These are phyloP conservation scores for Lumbricus terrestris DNA, from an alignment of 2,888 invertebrate species.

Conservation along the genomic window DNA sequence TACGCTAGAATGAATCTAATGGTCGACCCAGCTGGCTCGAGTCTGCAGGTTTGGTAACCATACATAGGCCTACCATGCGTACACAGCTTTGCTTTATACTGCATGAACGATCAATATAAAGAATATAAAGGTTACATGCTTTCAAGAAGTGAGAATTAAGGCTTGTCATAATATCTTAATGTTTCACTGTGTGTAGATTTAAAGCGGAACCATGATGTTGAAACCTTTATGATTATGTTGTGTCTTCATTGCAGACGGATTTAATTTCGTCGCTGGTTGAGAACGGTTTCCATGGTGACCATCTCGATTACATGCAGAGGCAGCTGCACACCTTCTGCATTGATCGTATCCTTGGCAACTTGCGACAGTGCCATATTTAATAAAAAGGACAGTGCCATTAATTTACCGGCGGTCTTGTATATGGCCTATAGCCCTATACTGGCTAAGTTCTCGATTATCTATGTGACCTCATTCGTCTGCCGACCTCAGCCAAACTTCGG, in stretches of 20 bases:
- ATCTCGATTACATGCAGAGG: not conserved
- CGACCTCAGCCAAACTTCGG: no score
- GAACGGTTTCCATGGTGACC: not conserved
- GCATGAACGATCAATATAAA: not conserved
- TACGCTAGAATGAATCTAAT: no score
- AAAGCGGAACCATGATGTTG: no score
- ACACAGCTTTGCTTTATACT: not conserved
- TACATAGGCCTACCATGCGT: no score
- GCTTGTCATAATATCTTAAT: not conserved
- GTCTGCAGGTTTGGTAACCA: not conserved
- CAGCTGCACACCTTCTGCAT: not conserved
- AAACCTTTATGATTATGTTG: not conserved
- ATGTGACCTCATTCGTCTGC: no score
- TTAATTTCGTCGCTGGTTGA: not conserved
- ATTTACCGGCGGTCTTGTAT: no score
- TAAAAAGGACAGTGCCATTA: no score
- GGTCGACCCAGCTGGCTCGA: not conserved
- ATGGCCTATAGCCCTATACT: no score
- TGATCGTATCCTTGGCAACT: not conserved
- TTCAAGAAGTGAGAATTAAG: not conserved
- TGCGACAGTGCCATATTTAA: not conserved
- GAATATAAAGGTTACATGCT: not conserved
- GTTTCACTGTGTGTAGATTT: no score
- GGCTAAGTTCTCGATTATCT: no score
- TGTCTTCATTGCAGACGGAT: not conserved